Conservation (phyloP, 2,888 invertebrate species). For the Mayetiola destructor region DNA sequence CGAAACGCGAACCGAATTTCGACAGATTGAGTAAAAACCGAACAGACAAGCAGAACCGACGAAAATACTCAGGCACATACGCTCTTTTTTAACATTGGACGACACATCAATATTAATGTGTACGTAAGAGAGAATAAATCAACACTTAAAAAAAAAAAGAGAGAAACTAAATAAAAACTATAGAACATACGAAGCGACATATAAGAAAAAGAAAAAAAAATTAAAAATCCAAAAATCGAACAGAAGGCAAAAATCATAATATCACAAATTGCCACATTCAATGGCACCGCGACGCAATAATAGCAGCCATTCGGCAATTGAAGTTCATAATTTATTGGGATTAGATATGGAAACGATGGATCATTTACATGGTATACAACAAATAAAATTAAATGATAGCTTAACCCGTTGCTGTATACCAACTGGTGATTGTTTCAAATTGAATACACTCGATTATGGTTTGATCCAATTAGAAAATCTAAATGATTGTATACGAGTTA, state of each 20-base stretch:
- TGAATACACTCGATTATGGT: slow-evolving; percentile 36
- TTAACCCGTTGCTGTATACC: slow-evolving; percentile 67
- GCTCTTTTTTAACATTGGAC: no score
- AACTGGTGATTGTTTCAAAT: slow-evolving; percentile 62
- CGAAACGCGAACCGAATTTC: no score
- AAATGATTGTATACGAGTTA: slow-evolving; percentile 71
- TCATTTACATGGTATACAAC: slow-evolving; percentile 8
- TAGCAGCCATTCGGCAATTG: slow-evolving; percentile 16
- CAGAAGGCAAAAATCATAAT: not conserved
- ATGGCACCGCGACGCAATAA: slow-evolving; percentile 42
- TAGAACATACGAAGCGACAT: not conserved
- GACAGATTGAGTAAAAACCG: no score
- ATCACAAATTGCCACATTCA: slow-evolving; percentile 22
- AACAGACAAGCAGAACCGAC: no score
- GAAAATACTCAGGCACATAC: no score
- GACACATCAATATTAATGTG: no score
- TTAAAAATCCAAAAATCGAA: not conserved
- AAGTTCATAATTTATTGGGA: slow-evolving; percentile 33
- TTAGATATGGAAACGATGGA: slow-evolving; percentile 17
- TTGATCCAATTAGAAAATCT: slow-evolving; percentile 51
- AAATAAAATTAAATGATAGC: slow-evolving; percentile 14
- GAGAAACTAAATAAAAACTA: no score
- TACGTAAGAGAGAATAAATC: no score
- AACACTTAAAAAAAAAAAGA: no score
- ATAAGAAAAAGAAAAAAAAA: not conserved